Evolutionary conservation across 2,888 invertebrate species (phyloP).

Genomic region (Hirtodrosophila trivittata): DNA sequence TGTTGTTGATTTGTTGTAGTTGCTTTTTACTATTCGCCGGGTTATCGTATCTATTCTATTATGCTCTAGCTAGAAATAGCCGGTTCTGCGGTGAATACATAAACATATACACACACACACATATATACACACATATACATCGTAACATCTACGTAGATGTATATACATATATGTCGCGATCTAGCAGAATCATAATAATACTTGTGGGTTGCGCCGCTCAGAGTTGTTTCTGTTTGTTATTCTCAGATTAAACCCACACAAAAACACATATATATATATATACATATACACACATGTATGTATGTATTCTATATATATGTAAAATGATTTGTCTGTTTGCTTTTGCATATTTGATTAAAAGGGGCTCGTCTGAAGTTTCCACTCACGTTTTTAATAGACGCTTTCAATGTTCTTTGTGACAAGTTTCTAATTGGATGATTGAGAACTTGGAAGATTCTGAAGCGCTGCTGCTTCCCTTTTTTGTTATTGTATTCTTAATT

Average conservation of each 20-base stretch:
- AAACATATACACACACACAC: conserved; percentile 9
- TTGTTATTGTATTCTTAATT: too few relatives aligned
- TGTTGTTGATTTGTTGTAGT: conserved; percentile 30
- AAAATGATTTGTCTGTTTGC: not conserved
- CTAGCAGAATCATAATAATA: too few relatives aligned
- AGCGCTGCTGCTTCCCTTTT: too few relatives aligned
- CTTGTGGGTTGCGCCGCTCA: too few relatives aligned
- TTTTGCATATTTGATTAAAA: conserved; percentile 10
- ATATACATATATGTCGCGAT: too few relatives aligned
- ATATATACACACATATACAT: not conserved
- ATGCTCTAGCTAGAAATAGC: conserved; percentile 54
- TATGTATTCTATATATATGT: not conserved
- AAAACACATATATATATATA: not conserved
- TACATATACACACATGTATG: conserved; percentile 3
- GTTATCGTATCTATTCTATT: conserved; percentile 34
- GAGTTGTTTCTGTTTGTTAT: too few relatives aligned
- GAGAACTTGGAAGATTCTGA: too few relatives aligned
- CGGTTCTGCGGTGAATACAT: conserved; percentile 23
- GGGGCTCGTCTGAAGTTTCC: conserved; percentile 59
- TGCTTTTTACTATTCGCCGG: conserved; percentile 41
- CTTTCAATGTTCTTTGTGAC: not conserved
- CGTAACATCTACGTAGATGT: not conserved
- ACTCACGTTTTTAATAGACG: conserved; percentile 10
- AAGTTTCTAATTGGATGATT: too few relatives aligned
- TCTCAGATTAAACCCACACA: too few relatives aligned